These are phyloP conservation scores for Chunga burmeisteri DNA, from an alignment of 2,113 vertebrate genomes.

Conservation along the genomic window DNA sequence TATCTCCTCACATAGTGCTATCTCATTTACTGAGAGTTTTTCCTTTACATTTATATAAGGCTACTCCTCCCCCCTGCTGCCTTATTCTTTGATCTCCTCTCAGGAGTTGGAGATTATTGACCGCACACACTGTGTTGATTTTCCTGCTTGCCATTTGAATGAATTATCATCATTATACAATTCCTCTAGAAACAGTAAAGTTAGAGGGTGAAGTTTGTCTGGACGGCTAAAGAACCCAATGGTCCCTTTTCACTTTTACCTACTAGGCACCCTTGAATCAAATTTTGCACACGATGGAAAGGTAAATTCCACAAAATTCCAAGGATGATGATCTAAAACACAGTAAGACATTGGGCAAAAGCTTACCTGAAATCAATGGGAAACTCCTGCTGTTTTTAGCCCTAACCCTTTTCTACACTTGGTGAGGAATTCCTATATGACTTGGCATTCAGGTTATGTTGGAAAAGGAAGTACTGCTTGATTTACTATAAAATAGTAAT, in stretches of 20 bases:
- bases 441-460: not conserved
- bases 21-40: slow-evolving; percentile 36
- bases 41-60: slow-evolving; percentile 19
- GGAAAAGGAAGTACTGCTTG: not conserved
- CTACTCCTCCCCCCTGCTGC: slow-evolving; percentile 43
- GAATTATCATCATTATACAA: slow-evolving; percentile 37
- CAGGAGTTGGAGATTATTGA: slow-evolving; percentile 25
- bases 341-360: not conserved
- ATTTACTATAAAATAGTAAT: slow-evolving; percentile 20
- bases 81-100: slow-evolving; percentile 49
- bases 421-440: not conserved
- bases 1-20: not conserved
- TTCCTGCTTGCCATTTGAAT: slow-evolving; percentile 31
- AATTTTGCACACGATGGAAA: not conserved
- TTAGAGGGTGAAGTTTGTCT: not conserved
- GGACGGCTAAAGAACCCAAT: not conserved
- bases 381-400: not conserved
- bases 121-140: not conserved
- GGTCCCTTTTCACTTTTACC: not conserved
- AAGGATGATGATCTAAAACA: not conserved
- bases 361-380: not conserved
- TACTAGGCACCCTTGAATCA: not conserved
- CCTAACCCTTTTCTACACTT: not conserved
- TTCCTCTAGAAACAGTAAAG: not conserved
- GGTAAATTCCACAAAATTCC: not conserved